Conservation (phyloP, 2,888 invertebrate species). For the Himalopsyche kuldschensis region DNA sequence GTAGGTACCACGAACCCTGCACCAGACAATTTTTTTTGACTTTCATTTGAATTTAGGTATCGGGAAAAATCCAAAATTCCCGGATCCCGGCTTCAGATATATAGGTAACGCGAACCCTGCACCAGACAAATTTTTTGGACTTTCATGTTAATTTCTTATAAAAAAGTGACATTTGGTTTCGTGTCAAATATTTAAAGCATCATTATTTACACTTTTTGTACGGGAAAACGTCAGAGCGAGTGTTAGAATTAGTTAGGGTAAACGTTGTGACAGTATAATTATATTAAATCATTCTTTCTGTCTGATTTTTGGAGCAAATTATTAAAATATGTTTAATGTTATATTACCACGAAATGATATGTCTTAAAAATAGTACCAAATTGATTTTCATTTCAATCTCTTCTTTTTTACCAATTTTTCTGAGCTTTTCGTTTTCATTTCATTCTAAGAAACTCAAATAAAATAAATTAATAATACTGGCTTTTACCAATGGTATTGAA, state of each 20-base stretch:
- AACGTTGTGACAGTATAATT: neutral
- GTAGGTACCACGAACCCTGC: no score
- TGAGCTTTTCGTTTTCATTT: no score
- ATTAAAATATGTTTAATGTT: neutral
- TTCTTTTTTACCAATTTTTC: no score
- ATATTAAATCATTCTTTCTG: neutral
- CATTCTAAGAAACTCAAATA: no score
- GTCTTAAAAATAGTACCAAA: no score
- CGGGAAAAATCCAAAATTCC: neutral
- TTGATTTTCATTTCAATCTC: no score
- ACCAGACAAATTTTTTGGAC: neutral
- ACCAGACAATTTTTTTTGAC: no score
- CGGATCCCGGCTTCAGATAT: neutral
- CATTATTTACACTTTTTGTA: neutral
- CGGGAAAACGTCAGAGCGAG: neutral
- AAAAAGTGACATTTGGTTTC: neutral
- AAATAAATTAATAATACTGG: no score
- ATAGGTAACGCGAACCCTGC: neutral
- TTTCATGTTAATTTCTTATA: neutral
- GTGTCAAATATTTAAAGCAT: neutral
- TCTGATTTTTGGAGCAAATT: neutral
- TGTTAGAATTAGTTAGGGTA: neutral
- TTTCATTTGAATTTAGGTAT: no score
- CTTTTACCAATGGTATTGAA: no score
- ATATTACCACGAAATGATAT: neutral